These are phyloP conservation scores for Cotesia chilonis DNA, from an alignment of 1,140 invertebrate genomes.

Conservation along the genomic window DNA sequence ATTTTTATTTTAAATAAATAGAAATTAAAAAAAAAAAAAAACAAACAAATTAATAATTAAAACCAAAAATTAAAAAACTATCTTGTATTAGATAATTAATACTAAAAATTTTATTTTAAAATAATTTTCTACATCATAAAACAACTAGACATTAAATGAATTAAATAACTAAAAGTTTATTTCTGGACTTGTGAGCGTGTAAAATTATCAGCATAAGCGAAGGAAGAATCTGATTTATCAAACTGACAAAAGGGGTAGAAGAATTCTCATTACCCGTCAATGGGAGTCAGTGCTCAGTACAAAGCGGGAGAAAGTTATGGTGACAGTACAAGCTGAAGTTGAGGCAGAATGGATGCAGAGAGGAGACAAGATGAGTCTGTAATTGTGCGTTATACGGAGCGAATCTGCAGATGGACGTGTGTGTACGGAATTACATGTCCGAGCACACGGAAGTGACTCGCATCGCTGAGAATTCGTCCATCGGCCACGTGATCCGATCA, in stretches of 20 bases:
- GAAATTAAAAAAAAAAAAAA: too few species aligned
- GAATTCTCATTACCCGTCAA: constrained; percentile 25
- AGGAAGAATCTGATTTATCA: too few species aligned
- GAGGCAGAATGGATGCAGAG: not conserved
- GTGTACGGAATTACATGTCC: constrained; percentile 26
- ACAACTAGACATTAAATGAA: not conserved
- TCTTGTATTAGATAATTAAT: too few species aligned
- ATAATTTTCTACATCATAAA: too few species aligned
- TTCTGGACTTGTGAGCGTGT: too few species aligned
- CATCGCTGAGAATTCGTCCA: constrained; percentile 62
- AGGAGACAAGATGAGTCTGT: constrained; percentile 20
- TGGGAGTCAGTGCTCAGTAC: not conserved
- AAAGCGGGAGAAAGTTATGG: not conserved
- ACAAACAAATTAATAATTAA: too few species aligned
- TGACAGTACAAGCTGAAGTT: too few species aligned
- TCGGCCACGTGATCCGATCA: constrained; percentile 64
- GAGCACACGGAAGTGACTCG: constrained; percentile 57
- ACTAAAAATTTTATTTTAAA: too few species aligned
- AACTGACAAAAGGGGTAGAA: not conserved
- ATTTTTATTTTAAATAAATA: too few species aligned
- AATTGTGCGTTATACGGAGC: not conserved
- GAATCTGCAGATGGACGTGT: constrained; percentile 20
- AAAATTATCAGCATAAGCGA: too few species aligned
- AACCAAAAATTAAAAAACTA: too few species aligned
- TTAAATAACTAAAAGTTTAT: too few species aligned